A percentile compares a stretch with the other conserved stretches of the same genome.
Conservation (phyloP, 2,888 invertebrate genomes). For the Cremastobaeus sp. region DNA sequence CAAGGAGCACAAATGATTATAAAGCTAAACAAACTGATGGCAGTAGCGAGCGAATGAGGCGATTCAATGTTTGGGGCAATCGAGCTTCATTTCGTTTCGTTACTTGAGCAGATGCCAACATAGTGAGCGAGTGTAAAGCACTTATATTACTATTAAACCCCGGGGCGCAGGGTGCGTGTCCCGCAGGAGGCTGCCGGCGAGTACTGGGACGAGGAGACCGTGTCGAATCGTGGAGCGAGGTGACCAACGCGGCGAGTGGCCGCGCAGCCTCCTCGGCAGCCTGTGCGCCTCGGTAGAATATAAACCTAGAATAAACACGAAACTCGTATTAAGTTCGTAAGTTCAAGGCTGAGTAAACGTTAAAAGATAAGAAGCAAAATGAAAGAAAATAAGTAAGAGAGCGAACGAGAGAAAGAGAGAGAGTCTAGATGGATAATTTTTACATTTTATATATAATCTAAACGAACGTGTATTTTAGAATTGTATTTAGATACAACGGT, state of each 20-base stretch:
- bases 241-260: neutral
- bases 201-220: neutral
- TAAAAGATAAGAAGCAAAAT: conserved; percentile 35
- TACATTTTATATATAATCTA: conserved; percentile 43
- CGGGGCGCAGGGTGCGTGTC: conserved; percentile 40
- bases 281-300: conserved; percentile 49
- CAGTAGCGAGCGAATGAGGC: conserved; percentile 57
- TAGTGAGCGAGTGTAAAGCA: conserved; percentile 62
- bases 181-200: neutral
- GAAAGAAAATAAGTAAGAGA: conserved; percentile 40
- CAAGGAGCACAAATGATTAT: conserved; percentile 59
- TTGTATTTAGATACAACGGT: conserved; percentile 48
- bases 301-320: conserved; percentile 48
- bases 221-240: neutral
- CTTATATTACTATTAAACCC: conserved; percentile 53
- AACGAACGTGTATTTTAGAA: conserved; percentile 41
- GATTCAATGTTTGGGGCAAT: conserved; percentile 59
- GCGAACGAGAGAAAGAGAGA: conserved; percentile 24
- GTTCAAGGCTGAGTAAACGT: conserved; percentile 54
- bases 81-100: conserved; percentile 54
- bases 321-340: conserved; percentile 56
- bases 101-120: conserved; percentile 47
- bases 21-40: conserved; percentile 42
- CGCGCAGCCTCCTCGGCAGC: conserved; percentile 19
- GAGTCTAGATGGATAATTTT: conserved; percentile 42